Evolutionary conservation across 1,140 invertebrate species (phyloP), one percentile per base, ranked within the genome.

Genomic region (Vanessa tameamea): DNA sequence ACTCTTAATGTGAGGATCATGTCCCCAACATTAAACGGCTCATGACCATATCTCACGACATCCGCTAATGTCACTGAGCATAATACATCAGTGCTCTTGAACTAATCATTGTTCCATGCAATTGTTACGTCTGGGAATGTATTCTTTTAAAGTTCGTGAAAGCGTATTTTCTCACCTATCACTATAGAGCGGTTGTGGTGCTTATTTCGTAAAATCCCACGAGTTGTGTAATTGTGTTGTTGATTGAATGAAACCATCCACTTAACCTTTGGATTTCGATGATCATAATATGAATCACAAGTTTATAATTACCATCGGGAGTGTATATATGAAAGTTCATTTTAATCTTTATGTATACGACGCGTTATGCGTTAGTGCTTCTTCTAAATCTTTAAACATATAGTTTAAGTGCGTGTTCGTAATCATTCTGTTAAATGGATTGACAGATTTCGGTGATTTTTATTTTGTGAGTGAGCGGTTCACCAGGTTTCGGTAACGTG

Each of bases 151-250:
- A 79, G 78, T 72, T 74, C 81, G 87, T 82, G 87, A 89, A 89
- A 89, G 87, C 85, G 84, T 77, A 73, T 80, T 82, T 88, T 89
- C 87, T 81, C 83, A 84, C 75, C 76, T 69, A 81, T 82, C 64
- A 75, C 74, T 78, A 63, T 77, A 80, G 76, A 79, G 77, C 78
- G 72, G 57, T 61, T 23, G 79, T 73, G 76, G 77, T 83, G 72
- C 73, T 79, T 78, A 77, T 81, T 72, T 81, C 75, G 73, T 77
- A 81, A 83, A 81, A 64, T 81, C 75, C 72, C 79, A 81, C 77
- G 75, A 76, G 64, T 63, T 47, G 26, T 68, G 47, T 76, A 76
- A 77, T 81, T 81, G 73, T 72, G 76, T 69, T 76, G 74, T 76
- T 75, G 69, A 69, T 70, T 72, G 66, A 68, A 78, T 75, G 73